phyloP scores from a whole-genome alignment of 2,888 invertebrate genomes.

The Napeogenes inachia region DNA sequence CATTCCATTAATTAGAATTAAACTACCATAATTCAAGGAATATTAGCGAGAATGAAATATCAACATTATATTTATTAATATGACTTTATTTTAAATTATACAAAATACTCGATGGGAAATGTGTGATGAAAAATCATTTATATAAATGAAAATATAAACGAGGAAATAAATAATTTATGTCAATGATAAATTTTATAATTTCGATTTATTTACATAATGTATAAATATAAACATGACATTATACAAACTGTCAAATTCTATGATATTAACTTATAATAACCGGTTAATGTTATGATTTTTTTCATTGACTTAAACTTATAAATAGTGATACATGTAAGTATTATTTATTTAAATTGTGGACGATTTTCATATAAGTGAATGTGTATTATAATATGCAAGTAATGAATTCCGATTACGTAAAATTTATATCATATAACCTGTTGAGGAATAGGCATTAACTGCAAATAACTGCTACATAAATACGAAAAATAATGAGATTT shows the following conservation, averaged over 20 bases:
- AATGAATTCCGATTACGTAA: constrained; percentile 7
- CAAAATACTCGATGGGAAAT: constrained; percentile 36
- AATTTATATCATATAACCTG: not conserved
- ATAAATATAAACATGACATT: constrained; percentile 18
- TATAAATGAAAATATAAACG: constrained; percentile 27
- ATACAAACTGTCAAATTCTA: constrained; percentile 16
- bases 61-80: constrained; percentile 23
- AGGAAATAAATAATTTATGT: constrained; percentile 25
- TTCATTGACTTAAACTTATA: constrained; percentile 11
- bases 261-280: constrained; percentile 14
- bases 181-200: constrained; percentile 19
- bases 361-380: constrained; percentile 20
- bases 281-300: constrained; percentile 7
- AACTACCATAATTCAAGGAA: too few relatives aligned
- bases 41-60: not conserved
- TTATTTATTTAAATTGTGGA: constrained; percentile 23
- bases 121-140: constrained; percentile 28
- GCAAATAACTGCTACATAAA: constrained; percentile 8
- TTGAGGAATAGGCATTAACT: not conserved
- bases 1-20: not conserved
- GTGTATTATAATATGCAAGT: constrained; percentile 12
- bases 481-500: constrained; percentile 10
- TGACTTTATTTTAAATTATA: constrained; percentile 44
- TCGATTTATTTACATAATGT: constrained; percentile 27
- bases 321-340: constrained; percentile 12